These are phyloP conservation scores for Pseudochirops corinnae DNA, from an alignment of 2,797 vertebrate genomes.

Conservation along the genomic window DNA sequence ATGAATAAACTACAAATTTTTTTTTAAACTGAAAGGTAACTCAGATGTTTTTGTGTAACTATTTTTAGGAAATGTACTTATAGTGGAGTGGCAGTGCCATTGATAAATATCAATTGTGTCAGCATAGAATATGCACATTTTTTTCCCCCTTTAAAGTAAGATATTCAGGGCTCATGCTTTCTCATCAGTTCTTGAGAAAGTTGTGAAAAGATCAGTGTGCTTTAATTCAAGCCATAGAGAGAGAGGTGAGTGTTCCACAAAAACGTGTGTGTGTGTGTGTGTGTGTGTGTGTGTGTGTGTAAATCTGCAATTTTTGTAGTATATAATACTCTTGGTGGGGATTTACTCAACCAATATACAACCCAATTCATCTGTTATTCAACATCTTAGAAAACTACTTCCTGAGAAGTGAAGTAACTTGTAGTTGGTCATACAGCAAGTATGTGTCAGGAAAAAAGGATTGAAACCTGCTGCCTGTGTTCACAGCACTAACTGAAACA, in stretches of 20 bases:
- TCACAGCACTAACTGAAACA: no score
- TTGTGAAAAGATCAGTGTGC: no score
- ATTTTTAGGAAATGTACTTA: not conserved
- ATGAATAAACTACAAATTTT: no score
- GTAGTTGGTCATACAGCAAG: not conserved
- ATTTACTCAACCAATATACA: not conserved
- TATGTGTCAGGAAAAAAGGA: not conserved
- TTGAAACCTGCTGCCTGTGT: no score
- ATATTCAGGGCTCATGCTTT: not conserved
- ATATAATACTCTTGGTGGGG: no score
- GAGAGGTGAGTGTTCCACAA: not conserved
- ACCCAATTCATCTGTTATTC: not conserved
- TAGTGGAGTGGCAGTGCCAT: not conserved
- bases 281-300: no score
- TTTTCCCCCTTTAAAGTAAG: not conserved
- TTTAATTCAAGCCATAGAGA: not conserved
- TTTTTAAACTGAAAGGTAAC: not conserved
- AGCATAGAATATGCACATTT: not conserved
- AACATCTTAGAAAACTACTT: not conserved
- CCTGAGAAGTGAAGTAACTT: not conserved
- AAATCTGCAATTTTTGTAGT: no score
- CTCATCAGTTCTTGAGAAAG: not conserved
- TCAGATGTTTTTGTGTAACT: not conserved
- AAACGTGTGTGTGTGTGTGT: no score
- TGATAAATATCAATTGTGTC: not conserved